These are phyloP conservation scores for Nemapogon koenigi DNA, from an alignment of 2,888 invertebrate genomes.

Conservation along the genomic window DNA sequence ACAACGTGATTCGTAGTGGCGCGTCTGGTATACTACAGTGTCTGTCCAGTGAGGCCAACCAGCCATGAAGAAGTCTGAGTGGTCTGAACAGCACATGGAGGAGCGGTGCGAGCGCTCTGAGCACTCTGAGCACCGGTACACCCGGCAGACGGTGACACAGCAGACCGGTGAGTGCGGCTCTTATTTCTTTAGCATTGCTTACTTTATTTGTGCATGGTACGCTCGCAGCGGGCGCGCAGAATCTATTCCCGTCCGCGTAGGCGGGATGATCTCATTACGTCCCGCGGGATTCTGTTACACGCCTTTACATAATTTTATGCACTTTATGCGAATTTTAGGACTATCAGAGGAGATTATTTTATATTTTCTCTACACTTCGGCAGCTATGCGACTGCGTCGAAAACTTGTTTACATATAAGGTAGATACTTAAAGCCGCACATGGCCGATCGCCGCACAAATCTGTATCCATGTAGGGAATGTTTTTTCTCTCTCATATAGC, in stretches of 20 bases:
- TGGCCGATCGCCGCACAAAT: constrained; percentile 26
- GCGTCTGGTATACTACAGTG: constrained; percentile 25
- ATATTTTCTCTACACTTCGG: background rate
- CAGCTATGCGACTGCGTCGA: background rate
- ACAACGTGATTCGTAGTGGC: constrained; percentile 58
- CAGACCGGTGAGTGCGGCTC: constrained; percentile 71
- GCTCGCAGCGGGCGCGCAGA: constrained; percentile 40
- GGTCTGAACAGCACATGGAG: constrained; percentile 57
- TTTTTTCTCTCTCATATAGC: constrained; percentile 27
- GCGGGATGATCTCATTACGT: background rate
- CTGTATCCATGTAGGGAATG: constrained; percentile 45
- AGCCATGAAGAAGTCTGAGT: constrained; percentile 21
- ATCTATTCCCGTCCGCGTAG: background rate
- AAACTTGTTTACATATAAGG: background rate
- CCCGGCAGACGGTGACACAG: constrained; percentile 77
- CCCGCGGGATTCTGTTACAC: background rate
- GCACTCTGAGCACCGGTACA: constrained; percentile 80
- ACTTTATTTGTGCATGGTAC: constrained; percentile 57
- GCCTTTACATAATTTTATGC: background rate
- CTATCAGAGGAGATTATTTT: background rate
- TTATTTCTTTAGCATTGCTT: constrained; percentile 22
- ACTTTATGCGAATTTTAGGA: background rate
- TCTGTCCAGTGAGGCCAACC: constrained; percentile 4
- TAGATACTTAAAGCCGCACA: background rate
- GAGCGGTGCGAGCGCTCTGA: constrained; percentile 51